Evolutionary conservation across 2,888 invertebrate species (phyloP).

Genomic region (Endotricha flammealis): DNA sequence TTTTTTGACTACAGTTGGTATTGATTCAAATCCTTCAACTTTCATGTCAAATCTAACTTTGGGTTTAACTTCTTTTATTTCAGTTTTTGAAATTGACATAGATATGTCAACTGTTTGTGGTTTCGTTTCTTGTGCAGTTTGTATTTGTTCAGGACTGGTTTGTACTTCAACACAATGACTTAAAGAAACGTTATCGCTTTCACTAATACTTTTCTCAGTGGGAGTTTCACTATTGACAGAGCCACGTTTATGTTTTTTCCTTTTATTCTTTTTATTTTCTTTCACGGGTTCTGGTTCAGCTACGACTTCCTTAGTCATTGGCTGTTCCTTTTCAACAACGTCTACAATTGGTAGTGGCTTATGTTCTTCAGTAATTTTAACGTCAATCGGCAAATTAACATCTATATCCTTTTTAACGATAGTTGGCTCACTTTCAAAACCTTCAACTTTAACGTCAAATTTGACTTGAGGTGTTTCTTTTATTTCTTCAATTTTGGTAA

Average conservation of each 20-base stretch:
- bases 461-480: conserved; percentile 46
- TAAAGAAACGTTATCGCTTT: conserved; percentile 62
- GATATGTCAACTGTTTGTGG: conserved; percentile 54
- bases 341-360: conserved; percentile 22
- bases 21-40: conserved; percentile 43
- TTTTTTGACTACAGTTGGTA: conserved; percentile 34
- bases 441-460: conserved; percentile 53
- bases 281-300: conserved; percentile 33
- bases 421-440: conserved; percentile 31
- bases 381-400: conserved; percentile 32
- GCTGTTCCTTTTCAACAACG: conserved; percentile 54
- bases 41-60: conserved; percentile 52
- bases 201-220: conserved; percentile 44
- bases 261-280: conserved; percentile 78
- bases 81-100: conserved; percentile 49
- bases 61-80: conserved; percentile 37
- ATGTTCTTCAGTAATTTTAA: conserved; percentile 23
- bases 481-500: conserved; percentile 41
- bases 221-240: conserved; percentile 42
- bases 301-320: conserved; percentile 21
- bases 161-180: conserved; percentile 64
- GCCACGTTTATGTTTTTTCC: conserved; percentile 79
- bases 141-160: too few relatives aligned
- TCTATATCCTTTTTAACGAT: conserved; percentile 40
- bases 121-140: conserved; percentile 27